These are phyloP conservation scores for Natator depressus DNA, from an alignment of 2,113 vertebrate genomes.

Conservation along the genomic window DNA sequence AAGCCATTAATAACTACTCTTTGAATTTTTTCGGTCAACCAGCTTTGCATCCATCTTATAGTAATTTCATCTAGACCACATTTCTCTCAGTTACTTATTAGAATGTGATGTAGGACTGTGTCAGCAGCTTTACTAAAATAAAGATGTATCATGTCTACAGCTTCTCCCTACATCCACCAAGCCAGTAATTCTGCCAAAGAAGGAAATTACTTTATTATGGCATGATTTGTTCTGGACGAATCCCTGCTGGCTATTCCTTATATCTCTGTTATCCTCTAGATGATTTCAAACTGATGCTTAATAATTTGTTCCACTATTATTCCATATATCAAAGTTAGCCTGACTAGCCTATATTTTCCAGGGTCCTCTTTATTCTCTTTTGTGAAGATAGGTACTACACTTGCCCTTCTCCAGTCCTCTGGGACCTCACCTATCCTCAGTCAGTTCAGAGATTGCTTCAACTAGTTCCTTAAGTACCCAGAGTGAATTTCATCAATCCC, in stretches of 20 bases:
- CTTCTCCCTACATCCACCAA: not conserved
- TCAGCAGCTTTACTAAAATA: not conserved
- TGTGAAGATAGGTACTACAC: too few relatives aligned
- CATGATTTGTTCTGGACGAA: not conserved
- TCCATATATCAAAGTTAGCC: too few relatives aligned
- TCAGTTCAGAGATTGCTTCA: too few relatives aligned
- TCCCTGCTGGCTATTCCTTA: not conserved
- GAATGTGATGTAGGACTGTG: not conserved
- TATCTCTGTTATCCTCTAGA: not conserved
- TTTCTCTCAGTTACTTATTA: not conserved
- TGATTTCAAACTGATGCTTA: not conserved
- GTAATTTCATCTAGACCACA: not conserved
- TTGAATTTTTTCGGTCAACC: too few relatives aligned
- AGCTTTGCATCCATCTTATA: not conserved
- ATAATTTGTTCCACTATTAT: too few relatives aligned
- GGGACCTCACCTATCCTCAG: too few relatives aligned
- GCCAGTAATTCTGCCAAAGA: not conserved
- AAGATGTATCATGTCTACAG: not conserved
- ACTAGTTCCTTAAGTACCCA: too few relatives aligned
- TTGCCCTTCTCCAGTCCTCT: too few relatives aligned
- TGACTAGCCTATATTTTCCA: too few relatives aligned
- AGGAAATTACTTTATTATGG: not conserved
- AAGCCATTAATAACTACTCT: not conserved
- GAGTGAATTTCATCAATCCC: too few relatives aligned
- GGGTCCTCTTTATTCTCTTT: too few relatives aligned